Base-by-base conservation (phyloP, 2,797 vertebrate genomes). In the Sitta carolinensis region DNA sequence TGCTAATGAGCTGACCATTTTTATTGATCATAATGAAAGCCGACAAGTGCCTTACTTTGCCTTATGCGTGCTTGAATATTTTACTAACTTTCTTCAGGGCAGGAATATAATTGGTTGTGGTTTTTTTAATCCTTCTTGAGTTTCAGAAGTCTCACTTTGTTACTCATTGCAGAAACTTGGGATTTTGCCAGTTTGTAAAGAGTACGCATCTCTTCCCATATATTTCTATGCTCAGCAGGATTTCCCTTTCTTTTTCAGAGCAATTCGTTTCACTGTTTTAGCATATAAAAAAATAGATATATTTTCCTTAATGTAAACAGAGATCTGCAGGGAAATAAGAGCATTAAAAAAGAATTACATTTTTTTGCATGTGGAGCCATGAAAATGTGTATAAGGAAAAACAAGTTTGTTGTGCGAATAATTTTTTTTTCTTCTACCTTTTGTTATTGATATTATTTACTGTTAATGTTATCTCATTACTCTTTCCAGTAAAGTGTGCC, bases 1-100 rank as follows among this genome's bases (percentile, higher is more conserved):
- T 97, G 97, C 95, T 98, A 98, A 98, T 97, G 94, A 97, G 74
- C 95, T 97, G 97, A 95, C 96, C 97, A 92, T 89, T 97, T 98
- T 98, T 98, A 97, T 97, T 97, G 97, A 98, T 97, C 82, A 26
- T 97, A 97, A 97, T 97, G 97, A 93, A 97, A 97, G 94, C 67
- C 1, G 90, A 97, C 97, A 98, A 97, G 96, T 97, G 96, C 94
- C 93, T 98, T 95, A 94, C 94, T 97, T 97, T 92, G 87, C 92
- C 95, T 95, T 97, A 86, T 96, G 96, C 73, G 76, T 95, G 85
- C 90, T 93, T 96, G 96, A 97, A 94, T 97, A 97, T 98, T 97
- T 97, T 97, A 90, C 94, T 96, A 95, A 97, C 83, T 98, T 81
- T 96, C 97, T 98, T 94, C 88, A 48, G 97, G 97, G 96, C 94